Evolutionary conservation across 2,113 vertebrate species (phyloP).

Genomic region (Rattus rattus): DNA sequence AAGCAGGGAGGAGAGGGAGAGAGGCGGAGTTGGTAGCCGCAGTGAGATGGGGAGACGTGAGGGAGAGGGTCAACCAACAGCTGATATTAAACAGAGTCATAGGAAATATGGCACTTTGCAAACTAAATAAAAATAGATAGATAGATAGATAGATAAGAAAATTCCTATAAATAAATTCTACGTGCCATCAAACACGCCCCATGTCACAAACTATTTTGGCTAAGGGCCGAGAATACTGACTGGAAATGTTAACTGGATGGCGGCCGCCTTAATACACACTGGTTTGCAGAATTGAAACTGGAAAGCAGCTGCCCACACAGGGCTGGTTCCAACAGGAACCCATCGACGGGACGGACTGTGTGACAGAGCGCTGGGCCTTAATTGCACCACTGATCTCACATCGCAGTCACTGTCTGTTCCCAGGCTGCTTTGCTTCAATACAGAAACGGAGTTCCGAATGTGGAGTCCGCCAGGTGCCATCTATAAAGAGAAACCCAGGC

Average conservation of each 20-base stretch:
- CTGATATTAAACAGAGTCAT: not conserved
- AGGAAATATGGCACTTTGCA: not conserved
- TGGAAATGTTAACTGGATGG: constrained; percentile 14
- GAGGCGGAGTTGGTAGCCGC: no score
- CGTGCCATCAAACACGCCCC: not conserved
- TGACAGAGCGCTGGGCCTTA: not conserved
- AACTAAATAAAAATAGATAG: not conserved
- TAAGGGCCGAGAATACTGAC: not conserved
- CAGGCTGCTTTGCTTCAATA: not conserved
- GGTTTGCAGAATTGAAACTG: not conserved
- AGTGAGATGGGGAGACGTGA: no score
- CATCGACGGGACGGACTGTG: not conserved
- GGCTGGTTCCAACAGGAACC: not conserved
- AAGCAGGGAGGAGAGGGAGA: not conserved
- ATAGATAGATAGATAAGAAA: not conserved
- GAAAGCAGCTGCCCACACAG: not conserved
- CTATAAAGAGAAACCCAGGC: constrained; percentile 5
- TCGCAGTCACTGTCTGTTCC: not conserved
- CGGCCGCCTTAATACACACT: not conserved
- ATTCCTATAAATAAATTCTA: not conserved
- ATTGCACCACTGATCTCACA: not conserved
- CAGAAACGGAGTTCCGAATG: constrained; percentile 30
- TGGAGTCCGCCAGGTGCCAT: not conserved
- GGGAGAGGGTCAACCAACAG: not conserved
- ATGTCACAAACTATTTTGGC: not conserved